phyloP scores from a whole-genome alignment of 2,113 vertebrate species.

The Thunnus maccoyii region DNA sequence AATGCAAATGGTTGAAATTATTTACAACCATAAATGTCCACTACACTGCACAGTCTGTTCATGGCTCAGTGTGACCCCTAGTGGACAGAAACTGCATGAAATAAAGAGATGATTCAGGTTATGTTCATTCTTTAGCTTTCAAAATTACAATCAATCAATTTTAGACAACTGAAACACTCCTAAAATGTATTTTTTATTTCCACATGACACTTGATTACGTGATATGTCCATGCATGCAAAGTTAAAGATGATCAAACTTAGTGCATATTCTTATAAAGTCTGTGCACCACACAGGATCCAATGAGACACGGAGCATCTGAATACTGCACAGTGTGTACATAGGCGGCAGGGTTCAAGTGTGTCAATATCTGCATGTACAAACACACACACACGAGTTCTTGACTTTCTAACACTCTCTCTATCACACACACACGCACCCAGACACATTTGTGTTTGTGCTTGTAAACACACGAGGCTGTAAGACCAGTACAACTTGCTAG shows the following conservation, averaged over 20 bases:
- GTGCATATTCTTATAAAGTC: neutral
- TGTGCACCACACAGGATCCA: neutral
- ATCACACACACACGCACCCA: neutral
- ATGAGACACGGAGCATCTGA: neutral
- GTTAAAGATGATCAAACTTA: neutral
- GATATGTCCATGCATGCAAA: too few species aligned
- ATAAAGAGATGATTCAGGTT: neutral
- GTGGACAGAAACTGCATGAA: slow-evolving; percentile 54
- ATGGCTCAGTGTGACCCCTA: slow-evolving; percentile 74
- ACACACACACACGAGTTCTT: neutral
- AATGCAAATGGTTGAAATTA: neutral
- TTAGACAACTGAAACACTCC: neutral
- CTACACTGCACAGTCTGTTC: slow-evolving; percentile 37
- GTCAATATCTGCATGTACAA: slow-evolving; percentile 9
- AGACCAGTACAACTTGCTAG: slow-evolving; percentile 19
- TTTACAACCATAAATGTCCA: slow-evolving; percentile 3
- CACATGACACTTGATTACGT: neutral
- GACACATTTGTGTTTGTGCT: neutral
- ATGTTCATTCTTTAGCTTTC: neutral
- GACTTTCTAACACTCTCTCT: neutral
- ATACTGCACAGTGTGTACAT: neutral
- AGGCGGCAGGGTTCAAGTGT: neutral
- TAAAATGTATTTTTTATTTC: neutral
- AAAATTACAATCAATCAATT: neutral
- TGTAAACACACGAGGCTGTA: neutral